Conservation (phyloP, 2,888 invertebrate species). For the Agrotis ipsilon region DNA sequence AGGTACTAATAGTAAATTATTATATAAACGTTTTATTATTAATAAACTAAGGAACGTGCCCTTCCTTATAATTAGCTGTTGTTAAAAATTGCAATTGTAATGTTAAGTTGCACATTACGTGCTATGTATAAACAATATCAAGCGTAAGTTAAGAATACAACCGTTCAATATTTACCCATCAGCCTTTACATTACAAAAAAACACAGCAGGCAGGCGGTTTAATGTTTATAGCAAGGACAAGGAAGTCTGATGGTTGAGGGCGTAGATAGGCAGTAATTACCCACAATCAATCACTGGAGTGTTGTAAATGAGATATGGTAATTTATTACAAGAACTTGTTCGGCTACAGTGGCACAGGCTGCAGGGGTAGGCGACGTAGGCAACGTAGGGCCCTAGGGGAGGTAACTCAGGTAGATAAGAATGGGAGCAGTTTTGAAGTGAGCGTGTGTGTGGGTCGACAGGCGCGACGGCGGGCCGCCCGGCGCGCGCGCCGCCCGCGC, state of each 20-base stretch:
- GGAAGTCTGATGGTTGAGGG: slow-evolving; percentile 52
- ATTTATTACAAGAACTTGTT: slow-evolving; percentile 16
- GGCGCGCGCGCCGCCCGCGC: slow-evolving; percentile 85
- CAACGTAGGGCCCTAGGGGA: slow-evolving; percentile 28
- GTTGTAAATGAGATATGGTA: slow-evolving; percentile 22
- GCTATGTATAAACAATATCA: background rate
- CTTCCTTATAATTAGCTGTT: background rate
- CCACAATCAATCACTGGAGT: slow-evolving; percentile 39
- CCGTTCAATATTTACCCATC: slow-evolving; percentile 45
- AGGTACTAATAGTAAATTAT: background rate
- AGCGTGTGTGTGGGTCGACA: slow-evolving; percentile 88
- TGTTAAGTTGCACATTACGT: background rate
- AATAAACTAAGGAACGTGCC: slow-evolving; percentile 12
- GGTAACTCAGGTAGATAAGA: slow-evolving; percentile 51
- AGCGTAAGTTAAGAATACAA: slow-evolving; percentile 22
- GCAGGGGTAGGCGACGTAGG: slow-evolving; percentile 24
- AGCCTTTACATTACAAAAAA: slow-evolving; percentile 64
- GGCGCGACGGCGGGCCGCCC: slow-evolving; percentile 86
- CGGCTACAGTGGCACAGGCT: slow-evolving; percentile 8
- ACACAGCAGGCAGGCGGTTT: slow-evolving; percentile 72
- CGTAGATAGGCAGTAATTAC: slow-evolving; percentile 42
- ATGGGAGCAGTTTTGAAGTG: slow-evolving; percentile 81
- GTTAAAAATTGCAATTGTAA: background rate
- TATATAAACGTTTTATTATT: background rate
- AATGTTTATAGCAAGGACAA: slow-evolving; percentile 64